A percentile compares a stretch with the other conserved stretches of the same genome.
Evolutionary conservation across 2,113 vertebrate genomes (phyloP).

Genomic region (Aspidoscelis tigris): DNA sequence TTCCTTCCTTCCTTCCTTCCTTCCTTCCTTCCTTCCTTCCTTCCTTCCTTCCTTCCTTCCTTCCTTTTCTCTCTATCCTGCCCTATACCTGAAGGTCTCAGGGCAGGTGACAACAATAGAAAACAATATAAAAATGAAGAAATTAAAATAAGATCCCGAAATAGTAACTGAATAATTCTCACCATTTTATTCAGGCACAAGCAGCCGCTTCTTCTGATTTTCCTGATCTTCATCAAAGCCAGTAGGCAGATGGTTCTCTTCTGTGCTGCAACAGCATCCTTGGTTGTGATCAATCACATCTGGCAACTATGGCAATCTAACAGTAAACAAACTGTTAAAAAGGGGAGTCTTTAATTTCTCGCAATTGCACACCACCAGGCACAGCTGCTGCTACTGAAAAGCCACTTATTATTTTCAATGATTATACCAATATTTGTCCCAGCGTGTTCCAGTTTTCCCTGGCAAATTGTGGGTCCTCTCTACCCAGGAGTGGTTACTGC

Average conservation of each 20-base stretch:
- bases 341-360: constrained; percentile 4
- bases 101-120: no score
- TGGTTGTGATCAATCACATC: constrained; percentile 38
- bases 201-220: neutral
- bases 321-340: constrained; percentile 33
- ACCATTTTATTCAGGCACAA: no score
- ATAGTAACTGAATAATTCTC: no score
- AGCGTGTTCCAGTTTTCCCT: neutral
- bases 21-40: no score
- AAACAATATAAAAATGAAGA: no score
- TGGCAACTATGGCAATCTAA: constrained; percentile 38
- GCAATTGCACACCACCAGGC: neutral
- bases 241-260: constrained; percentile 9
- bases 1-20: no score
- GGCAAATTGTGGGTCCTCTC: neutral
- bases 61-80: no score
- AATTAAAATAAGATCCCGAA: no score
- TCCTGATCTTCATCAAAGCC: constrained; percentile 30
- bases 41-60: no score
- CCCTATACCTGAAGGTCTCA: no score
- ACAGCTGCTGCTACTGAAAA: neutral
- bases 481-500: neutral
- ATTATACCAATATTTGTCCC: neutral
- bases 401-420: neutral
- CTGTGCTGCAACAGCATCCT: constrained; percentile 50